A percentile compares a stretch with the other conserved stretches of the same genome.
These are phyloP conservation scores for Dicycla oo DNA, from an alignment of 2,888 invertebrate genomes.

Conservation along the genomic window DNA sequence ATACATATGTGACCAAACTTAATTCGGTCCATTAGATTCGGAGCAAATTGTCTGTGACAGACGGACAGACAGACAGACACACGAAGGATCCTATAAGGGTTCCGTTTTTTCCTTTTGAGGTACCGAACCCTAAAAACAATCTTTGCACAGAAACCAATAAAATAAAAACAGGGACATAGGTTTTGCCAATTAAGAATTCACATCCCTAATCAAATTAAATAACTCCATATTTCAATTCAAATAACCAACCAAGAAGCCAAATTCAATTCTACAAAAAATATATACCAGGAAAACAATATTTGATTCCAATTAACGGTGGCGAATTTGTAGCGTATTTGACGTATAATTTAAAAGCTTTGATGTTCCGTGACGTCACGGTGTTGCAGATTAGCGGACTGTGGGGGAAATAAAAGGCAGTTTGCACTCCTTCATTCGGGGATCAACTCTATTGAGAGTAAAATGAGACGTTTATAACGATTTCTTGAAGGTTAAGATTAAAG, in stretches of 20 bases:
- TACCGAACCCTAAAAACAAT: too few species aligned
- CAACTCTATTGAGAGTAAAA: constrained; percentile 65
- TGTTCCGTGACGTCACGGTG: constrained; percentile 62
- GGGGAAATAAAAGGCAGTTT: constrained; percentile 55
- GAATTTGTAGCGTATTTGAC: constrained; percentile 56
- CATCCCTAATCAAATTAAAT: constrained; percentile 12
- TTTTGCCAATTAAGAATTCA: constrained; percentile 1
- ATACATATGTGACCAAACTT: too few species aligned
- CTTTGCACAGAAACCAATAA: background rate
- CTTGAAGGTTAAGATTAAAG: constrained; percentile 48
- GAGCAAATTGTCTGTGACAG: too few species aligned
- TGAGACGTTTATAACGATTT: constrained; percentile 64
- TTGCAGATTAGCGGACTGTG: constrained; percentile 63
- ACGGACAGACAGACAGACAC: too few species aligned
- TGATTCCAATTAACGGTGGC: constrained; percentile 68
- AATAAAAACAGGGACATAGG: background rate
- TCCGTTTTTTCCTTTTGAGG: too few species aligned
- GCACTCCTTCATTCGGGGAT: constrained; percentile 55
- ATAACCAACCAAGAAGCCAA: constrained; percentile 25
- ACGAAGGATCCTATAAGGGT: too few species aligned
- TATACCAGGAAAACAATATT: constrained; percentile 60
- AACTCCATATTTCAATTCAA: constrained; percentile 2
- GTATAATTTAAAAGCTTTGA: constrained; percentile 73
- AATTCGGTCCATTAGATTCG: too few species aligned
- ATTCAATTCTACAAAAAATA: constrained; percentile 49